These are phyloP conservation scores for Heliornis fulica DNA, from an alignment of 2,113 vertebrate genomes.

Conservation along the genomic window DNA sequence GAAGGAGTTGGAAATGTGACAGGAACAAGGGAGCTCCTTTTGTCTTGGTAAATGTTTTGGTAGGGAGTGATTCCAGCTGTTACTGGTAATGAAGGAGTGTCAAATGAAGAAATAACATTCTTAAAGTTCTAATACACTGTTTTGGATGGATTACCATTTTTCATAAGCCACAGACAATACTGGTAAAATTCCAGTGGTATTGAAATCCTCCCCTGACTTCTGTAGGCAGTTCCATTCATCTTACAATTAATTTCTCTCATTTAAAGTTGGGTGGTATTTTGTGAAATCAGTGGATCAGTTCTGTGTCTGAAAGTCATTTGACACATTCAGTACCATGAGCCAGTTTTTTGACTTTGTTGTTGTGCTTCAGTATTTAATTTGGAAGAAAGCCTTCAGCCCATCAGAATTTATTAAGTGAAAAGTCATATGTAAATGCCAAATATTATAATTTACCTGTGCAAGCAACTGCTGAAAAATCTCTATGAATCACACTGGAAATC, in stretches of 20 bases:
- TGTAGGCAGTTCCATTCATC: neutral
- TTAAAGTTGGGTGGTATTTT: neutral
- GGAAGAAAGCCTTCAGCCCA: neutral
- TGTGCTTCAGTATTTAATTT: neutral
- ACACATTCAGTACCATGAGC: neutral
- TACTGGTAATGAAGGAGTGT: neutral
- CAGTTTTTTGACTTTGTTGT: neutral
- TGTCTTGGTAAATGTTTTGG: neutral
- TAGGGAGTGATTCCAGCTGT: neutral
- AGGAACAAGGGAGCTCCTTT: neutral
- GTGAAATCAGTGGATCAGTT: neutral
- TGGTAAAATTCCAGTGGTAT: neutral
- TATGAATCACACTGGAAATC: constrained; percentile 52
- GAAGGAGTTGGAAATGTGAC: neutral
- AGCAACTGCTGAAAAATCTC: constrained; percentile 6
- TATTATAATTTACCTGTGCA: constrained; percentile 45
- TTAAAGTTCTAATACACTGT: neutral
- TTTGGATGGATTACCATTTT: neutral
- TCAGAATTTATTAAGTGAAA: neutral
- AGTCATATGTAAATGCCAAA: neutral
- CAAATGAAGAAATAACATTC: neutral
- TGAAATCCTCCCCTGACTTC: neutral
- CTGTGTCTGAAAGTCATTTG: neutral
- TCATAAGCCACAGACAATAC: neutral
- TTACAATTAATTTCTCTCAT: neutral